These are phyloP conservation scores for Xenus cinereus DNA, from an alignment of 2,113 vertebrate genomes.

Conservation along the genomic window DNA sequence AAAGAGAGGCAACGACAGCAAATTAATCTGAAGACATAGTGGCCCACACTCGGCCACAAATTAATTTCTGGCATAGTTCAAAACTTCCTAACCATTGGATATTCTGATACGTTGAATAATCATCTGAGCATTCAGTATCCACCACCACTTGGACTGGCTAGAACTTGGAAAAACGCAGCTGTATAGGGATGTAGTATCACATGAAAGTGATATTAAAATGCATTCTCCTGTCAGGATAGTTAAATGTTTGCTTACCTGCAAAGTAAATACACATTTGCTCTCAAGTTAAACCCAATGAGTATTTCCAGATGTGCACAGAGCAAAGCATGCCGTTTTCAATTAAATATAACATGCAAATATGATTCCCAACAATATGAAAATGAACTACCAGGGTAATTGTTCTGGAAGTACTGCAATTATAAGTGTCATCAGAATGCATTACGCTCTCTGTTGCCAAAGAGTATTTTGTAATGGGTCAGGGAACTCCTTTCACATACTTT, in stretches of 20 bases:
- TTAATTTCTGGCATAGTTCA: not conserved
- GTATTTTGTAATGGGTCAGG: not conserved
- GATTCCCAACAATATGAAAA: slow-evolving; percentile 47
- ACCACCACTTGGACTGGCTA: not conserved
- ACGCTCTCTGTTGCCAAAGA: slow-evolving; percentile 17
- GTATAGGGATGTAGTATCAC: not conserved
- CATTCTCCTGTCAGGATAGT: not conserved
- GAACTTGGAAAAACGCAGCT: not conserved
- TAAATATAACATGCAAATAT: slow-evolving; percentile 38
- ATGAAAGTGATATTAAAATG: not conserved
- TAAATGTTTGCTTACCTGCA: not conserved
- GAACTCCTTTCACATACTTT: not conserved
- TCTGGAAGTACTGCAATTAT: slow-evolving; percentile 30
- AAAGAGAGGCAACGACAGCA: not conserved
- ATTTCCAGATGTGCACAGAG: not conserved
- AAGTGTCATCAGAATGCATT: slow-evolving; percentile 6
- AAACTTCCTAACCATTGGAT: not conserved
- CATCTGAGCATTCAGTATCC: not conserved
- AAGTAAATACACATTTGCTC: not conserved
- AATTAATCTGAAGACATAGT: not conserved
- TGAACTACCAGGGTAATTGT: slow-evolving; percentile 24
- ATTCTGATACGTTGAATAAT: not conserved
- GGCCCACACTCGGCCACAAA: not conserved
- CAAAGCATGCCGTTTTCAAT: slow-evolving; percentile 36
- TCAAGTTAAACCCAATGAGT: not conserved